phyloP scores from a whole-genome alignment of 2,888 invertebrate species.

The Portevinia maculata region DNA sequence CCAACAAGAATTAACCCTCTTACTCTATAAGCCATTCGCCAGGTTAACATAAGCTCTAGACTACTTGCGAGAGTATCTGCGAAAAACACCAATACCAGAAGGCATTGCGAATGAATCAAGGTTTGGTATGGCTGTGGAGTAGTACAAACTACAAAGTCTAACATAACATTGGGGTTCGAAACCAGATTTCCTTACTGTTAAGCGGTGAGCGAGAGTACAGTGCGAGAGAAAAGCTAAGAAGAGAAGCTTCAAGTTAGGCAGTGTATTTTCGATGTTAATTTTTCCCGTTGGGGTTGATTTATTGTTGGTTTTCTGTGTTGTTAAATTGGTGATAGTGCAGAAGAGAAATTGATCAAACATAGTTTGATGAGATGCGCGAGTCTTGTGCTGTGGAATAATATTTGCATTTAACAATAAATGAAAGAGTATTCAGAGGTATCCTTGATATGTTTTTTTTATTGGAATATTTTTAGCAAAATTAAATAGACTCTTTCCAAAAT shows the following conservation, averaged over 20 bases:
- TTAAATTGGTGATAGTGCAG: not conserved
- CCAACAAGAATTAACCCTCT: constrained; percentile 57
- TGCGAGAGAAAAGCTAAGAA: constrained; percentile 26
- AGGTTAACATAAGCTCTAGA: constrained; percentile 31
- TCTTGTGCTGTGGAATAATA: too few species aligned
- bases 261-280: constrained; percentile 57
- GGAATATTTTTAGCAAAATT: too few species aligned
- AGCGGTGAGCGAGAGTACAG: constrained; percentile 31
- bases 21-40: constrained; percentile 43
- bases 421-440: too few species aligned
- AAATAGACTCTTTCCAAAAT: too few species aligned
- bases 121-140: constrained; percentile 2
- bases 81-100: constrained; percentile 20
- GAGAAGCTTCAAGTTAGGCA: constrained; percentile 10
- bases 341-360: not conserved
- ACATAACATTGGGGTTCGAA: constrained; percentile 37
- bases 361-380: not conserved
- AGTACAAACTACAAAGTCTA: constrained; percentile 4
- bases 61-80: constrained; percentile 27
- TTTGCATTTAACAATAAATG: too few species aligned
- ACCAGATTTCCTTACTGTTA: constrained; percentile 36
- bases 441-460: not conserved
- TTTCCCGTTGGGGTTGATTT: constrained; percentile 32
- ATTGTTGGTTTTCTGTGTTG: not conserved
- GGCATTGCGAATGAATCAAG: constrained; percentile 9